These are phyloP conservation scores for Pseudomyrmex gracilis DNA, from an alignment of 1,140 invertebrate genomes.

Conservation along the genomic window DNA sequence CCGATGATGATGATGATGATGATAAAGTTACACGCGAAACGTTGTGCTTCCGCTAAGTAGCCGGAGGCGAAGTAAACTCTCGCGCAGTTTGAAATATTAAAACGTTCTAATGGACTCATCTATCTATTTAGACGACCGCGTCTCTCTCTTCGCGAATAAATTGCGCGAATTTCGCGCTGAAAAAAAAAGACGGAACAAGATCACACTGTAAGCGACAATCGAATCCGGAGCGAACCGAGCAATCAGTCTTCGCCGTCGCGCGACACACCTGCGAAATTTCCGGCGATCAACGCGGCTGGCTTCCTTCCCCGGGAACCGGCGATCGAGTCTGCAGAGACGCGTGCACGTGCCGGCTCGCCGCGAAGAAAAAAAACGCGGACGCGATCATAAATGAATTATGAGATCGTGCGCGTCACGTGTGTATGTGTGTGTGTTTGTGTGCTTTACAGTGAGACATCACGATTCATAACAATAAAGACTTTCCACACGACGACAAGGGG, in stretches of 20 bases:
- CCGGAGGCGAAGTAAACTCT: background rate
- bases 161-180: too few species aligned
- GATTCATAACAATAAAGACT: constrained; percentile 29
- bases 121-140: background rate
- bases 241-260: constrained; percentile 4
- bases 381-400: constrained; percentile 8
- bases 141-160: background rate
- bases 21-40: constrained; percentile 31
- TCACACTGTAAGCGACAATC: constrained; percentile 8
- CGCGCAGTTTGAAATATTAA: constrained; percentile 20
- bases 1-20: constrained; percentile 4
- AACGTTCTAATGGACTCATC: background rate
- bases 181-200: background rate
- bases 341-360: constrained; percentile 19
- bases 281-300: constrained; percentile 8
- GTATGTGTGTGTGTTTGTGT: constrained; percentile 14
- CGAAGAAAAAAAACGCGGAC: background rate
- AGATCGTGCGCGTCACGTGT: constrained; percentile 3
- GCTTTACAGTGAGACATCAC: constrained; percentile 39
- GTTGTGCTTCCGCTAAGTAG: background rate
- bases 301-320: constrained; percentile 15
- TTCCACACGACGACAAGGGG: background rate
- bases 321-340: constrained; percentile 40
- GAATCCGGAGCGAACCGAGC: constrained; percentile 29
- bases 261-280: constrained; percentile 13